phyloP scores from a whole-genome alignment of 2,888 invertebrate species.

The Polydesmus complanatus region DNA sequence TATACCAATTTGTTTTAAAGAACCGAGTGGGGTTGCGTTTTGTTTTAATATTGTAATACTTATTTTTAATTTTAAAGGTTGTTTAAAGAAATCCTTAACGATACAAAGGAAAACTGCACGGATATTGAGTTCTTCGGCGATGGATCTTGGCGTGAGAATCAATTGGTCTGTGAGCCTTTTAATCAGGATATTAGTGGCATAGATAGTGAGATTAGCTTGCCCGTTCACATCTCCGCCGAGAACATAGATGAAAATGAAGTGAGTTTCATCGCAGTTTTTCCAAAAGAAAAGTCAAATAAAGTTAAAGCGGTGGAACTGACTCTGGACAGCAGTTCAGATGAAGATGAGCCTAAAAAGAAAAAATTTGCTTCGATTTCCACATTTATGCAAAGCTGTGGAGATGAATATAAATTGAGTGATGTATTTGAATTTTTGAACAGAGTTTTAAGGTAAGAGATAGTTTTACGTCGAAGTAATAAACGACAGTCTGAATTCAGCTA shows the following conservation, averaged over 20 bases:
- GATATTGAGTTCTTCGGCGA: constrained; percentile 35
- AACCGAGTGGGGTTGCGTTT: too few species aligned
- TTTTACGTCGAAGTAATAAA: too few species aligned
- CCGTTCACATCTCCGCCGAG: background rate
- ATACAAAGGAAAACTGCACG: constrained; percentile 27
- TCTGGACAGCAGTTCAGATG: constrained; percentile 25
- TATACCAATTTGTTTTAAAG: too few species aligned
- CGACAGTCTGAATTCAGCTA: too few species aligned
- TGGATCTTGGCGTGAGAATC: constrained; percentile 34
- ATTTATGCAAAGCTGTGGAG: too few species aligned
- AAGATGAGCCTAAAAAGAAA: constrained; percentile 15
- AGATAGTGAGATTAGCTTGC: background rate
- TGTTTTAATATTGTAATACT: too few species aligned
- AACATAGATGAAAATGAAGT: background rate
- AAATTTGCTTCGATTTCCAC: background rate
- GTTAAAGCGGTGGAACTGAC: constrained; percentile 29
- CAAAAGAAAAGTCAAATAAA: constrained; percentile 18
- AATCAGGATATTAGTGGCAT: background rate
- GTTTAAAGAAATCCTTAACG: constrained; percentile 32
- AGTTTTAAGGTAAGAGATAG: too few species aligned
- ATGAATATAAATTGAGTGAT: too few species aligned
- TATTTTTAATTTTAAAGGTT: too few species aligned
- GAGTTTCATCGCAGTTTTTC: background rate
- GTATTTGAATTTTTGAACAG: too few species aligned
- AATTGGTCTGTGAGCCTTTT: constrained; percentile 22